Percentiles rank a stretch among this genome's conserved stretches.
Evolutionary conservation across 2,888 invertebrate genomes (phyloP).

Genomic region (Cyclophora punctaria): DNA sequence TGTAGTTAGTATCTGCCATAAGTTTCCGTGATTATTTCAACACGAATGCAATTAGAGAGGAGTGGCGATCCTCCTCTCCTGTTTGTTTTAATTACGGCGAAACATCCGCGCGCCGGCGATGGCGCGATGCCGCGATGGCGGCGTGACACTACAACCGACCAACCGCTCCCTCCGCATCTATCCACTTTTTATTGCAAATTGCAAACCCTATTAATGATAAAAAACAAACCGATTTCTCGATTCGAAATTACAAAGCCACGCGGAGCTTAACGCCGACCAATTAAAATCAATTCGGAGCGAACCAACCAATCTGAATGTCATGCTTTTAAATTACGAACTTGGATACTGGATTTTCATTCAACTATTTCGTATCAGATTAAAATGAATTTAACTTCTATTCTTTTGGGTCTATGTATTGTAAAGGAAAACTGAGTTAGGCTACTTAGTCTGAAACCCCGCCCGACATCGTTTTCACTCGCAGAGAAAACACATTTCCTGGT

Average conservation of each 20-base stretch:
- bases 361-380: slow-evolving; percentile 1
- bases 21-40: slow-evolving; percentile 66
- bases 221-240: slow-evolving; percentile 42
- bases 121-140: not conserved
- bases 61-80: slow-evolving; percentile 65
- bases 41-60: slow-evolving; percentile 70
- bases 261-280: slow-evolving; percentile 24
- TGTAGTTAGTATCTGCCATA: slow-evolving; percentile 36
- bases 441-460: slow-evolving; percentile 21
- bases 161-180: slow-evolving; percentile 22
- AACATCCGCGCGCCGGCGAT: slow-evolving; percentile 46
- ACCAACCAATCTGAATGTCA: slow-evolving; percentile 13
- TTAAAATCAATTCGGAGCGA: slow-evolving; percentile 23
- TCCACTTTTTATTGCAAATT: slow-evolving; percentile 62
- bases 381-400: too few relatives aligned
- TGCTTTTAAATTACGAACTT: slow-evolving; percentile 1
- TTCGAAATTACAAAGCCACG: slow-evolving; percentile 29
- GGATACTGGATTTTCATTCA: not conserved
- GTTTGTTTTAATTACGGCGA: slow-evolving; percentile 73
- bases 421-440: slow-evolving; percentile 16
- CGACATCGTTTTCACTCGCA: slow-evolving; percentile 32
- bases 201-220: slow-evolving; percentile 56
- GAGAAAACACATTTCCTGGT: slow-evolving; percentile 59
- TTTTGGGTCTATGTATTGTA: slow-evolving; percentile 6
- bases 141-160: slow-evolving; percentile 4